Percentiles rank a stretch among this genome's conserved stretches.
These are phyloP conservation scores for Drosophila parabipectinata DNA, from an alignment of 1,140 invertebrate species.

Conservation along the genomic window DNA sequence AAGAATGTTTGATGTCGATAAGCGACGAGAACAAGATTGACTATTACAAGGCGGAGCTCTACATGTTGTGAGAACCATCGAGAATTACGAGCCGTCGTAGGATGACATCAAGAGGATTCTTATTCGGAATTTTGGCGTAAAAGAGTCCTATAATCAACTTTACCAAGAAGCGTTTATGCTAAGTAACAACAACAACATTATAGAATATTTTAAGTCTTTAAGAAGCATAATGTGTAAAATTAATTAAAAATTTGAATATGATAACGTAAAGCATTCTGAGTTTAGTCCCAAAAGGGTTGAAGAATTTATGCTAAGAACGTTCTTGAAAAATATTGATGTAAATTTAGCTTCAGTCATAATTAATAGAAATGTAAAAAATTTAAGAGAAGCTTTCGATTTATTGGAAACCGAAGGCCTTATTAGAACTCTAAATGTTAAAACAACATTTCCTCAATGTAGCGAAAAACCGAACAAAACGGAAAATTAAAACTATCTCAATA, in stretches of 20 bases:
- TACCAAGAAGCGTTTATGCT: slow-evolving; percentile 2
- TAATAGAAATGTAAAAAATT: slow-evolving; percentile 1
- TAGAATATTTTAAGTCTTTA: neutral
- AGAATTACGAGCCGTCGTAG: neutral
- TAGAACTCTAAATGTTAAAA: slow-evolving; percentile 3
- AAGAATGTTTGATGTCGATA: no score
- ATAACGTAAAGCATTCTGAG: slow-evolving; percentile 1
- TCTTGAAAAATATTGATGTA: slow-evolving; percentile 1
- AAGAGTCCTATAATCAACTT: neutral
- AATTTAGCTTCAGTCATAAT: slow-evolving; percentile 3
- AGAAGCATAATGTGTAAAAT: no score
- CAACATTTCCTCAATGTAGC: neutral
- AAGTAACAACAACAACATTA: slow-evolving; percentile 2
- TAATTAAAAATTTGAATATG: no score
- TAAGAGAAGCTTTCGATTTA: slow-evolving; percentile 4
- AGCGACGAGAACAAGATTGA: no score
- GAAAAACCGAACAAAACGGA: slow-evolving; percentile 1
- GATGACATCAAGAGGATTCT: slow-evolving; percentile 4
- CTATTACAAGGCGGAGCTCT: slow-evolving; percentile 1
- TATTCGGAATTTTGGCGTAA: slow-evolving; percentile 2
- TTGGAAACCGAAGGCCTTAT: neutral
- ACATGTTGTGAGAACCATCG: slow-evolving; percentile 4
- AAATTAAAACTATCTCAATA: neutral
- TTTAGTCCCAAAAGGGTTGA: slow-evolving; percentile 3
- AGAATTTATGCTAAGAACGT: slow-evolving; percentile 3